These are phyloP conservation scores for Ornithoptera priamus DNA, from an alignment of 2,888 invertebrate species.

Conservation along the genomic window DNA sequence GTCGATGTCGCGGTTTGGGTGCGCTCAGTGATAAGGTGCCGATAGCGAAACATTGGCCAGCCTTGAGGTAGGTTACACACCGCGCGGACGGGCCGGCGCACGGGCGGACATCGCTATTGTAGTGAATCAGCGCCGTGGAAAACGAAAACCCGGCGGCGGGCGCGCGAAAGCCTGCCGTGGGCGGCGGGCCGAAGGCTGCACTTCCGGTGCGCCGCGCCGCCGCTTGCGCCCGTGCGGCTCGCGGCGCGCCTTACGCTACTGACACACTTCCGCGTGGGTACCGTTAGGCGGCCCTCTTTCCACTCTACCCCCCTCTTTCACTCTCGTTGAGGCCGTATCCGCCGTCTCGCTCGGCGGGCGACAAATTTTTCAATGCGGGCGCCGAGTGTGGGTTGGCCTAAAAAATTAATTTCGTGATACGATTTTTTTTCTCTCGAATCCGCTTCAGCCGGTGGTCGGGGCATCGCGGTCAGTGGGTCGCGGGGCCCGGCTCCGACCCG, in stretches of 20 bases:
- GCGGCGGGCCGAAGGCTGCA: conserved; percentile 66
- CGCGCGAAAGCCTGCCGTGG: conserved; percentile 48
- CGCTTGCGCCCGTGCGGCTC: conserved; percentile 58
- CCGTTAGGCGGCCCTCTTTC: conserved; percentile 77
- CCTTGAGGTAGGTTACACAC: conserved; percentile 76
- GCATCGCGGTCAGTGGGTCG: conserved; percentile 61
- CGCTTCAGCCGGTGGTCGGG: conserved; percentile 44
- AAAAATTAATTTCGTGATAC: conserved; percentile 75
- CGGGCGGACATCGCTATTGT: conserved; percentile 69
- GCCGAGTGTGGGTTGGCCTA: conserved; percentile 73
- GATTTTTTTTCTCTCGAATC: conserved; percentile 59
- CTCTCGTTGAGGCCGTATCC: conserved; percentile 61
- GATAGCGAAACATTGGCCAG: conserved; percentile 37
- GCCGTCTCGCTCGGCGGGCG: conserved; percentile 65
- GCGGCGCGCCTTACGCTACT: conserved; percentile 68
- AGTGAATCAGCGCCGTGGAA: conserved; percentile 76
- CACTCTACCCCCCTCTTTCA: conserved; percentile 68
- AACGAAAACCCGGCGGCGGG: conserved; percentile 65
- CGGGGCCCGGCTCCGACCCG: conserved; percentile 35
- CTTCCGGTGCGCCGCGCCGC: conserved; percentile 45
- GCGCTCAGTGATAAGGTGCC: conserved; percentile 1
- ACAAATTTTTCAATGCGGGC: conserved; percentile 78
- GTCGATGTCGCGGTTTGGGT: background rate
- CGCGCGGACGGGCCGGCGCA: conserved; percentile 60
- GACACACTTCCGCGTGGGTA: conserved; percentile 78